Evolutionary conservation across 2,888 invertebrate genomes (phyloP).

Genomic region (Stictocephala bisonia): DNA sequence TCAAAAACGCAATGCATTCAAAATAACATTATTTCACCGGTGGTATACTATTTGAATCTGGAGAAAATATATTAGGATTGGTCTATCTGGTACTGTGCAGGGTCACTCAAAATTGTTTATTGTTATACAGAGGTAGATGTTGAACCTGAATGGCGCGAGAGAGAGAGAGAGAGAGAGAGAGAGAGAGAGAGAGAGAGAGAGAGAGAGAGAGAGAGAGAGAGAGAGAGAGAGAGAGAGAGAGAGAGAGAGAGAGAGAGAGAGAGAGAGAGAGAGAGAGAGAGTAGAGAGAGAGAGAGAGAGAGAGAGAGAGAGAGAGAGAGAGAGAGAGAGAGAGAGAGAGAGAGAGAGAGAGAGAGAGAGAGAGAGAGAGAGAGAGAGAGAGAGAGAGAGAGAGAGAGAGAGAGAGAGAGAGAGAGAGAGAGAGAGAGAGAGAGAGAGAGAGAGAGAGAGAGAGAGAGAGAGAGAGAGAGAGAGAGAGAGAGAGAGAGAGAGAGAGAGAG

Average conservation of each 20-base stretch:
- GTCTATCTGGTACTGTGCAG: too few species aligned
- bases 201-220: slow-evolving; percentile 22
- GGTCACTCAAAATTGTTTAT: too few species aligned
- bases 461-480: background rate
- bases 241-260: background rate
- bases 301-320: slow-evolving; percentile 14
- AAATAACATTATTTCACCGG: too few species aligned
- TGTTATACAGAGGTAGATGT: background rate
- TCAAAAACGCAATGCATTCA: too few species aligned
- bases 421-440: background rate
- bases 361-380: slow-evolving; percentile 1
- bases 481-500: background rate
- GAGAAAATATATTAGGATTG: too few species aligned
- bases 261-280: too few species aligned
- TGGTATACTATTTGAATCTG: too few species aligned
- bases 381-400: background rate
- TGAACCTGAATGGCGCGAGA: background rate
- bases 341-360: background rate
- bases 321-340: slow-evolving; percentile 2
- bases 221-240: slow-evolving; percentile 16
- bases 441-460: background rate
- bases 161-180: background rate
- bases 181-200: background rate
- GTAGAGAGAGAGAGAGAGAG: too few species aligned
- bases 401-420: background rate